phyloP scores from a whole-genome alignment of 2,113 vertebrate genomes.

The Planiliza haematocheilus region DNA sequence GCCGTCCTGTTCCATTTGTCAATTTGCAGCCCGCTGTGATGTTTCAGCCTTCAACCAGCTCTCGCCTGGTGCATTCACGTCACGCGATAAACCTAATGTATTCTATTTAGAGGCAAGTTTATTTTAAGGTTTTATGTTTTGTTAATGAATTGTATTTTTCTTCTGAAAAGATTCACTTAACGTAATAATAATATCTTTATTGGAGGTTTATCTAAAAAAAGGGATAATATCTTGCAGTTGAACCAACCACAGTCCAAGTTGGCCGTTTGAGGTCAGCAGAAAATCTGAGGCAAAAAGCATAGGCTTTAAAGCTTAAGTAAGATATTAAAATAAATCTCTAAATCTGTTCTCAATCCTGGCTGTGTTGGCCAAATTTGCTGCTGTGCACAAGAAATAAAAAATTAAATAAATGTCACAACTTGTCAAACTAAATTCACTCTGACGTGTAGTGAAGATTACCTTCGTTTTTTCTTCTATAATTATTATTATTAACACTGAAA shows the following conservation, averaged over 20 bases:
- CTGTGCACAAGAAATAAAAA: not conserved
- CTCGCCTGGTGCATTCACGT: not conserved
- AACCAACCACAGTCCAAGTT: constrained; percentile 12
- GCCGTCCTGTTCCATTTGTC: constrained; percentile 42
- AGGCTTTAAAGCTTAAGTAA: constrained; percentile 67
- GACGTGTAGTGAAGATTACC: constrained; percentile 14
- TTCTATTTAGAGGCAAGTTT: not conserved
- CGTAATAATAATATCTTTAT: not conserved
- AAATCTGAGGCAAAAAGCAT: constrained; percentile 35
- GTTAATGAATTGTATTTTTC: not conserved
- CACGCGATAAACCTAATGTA: not conserved
- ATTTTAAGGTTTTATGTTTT: not conserved
- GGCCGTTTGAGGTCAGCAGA: constrained; percentile 54
- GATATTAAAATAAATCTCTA: constrained; percentile 74
- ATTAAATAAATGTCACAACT: constrained; percentile 18
- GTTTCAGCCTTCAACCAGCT: constrained; percentile 3
- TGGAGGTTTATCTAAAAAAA: constrained; percentile 7
- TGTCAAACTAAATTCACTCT: constrained; percentile 17
- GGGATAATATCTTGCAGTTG: not conserved
- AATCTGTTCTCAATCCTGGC: constrained; percentile 73
- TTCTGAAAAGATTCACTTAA: not conserved
- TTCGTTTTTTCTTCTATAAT: not conserved
- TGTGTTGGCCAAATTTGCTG: constrained; percentile 39
- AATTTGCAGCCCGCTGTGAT: constrained; percentile 23
- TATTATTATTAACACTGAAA: constrained; percentile 31